Evolutionary conservation across 2,797 vertebrate species (phyloP).

Genomic region (Sitta carolinensis): DNA sequence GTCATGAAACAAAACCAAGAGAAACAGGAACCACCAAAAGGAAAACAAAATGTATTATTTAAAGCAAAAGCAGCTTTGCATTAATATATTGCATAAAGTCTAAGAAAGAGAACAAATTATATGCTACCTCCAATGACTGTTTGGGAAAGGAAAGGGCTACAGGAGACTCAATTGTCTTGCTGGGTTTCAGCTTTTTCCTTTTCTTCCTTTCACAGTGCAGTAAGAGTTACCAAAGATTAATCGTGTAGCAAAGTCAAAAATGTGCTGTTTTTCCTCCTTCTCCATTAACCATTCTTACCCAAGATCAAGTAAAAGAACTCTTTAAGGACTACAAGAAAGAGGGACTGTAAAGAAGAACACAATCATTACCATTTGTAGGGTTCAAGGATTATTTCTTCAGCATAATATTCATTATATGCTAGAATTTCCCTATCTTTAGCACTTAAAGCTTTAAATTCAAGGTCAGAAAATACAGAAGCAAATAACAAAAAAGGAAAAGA

Average conservation of each 20-base stretch:
- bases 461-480: background rate
- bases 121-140: background rate
- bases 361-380: background rate
- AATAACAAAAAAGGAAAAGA: background rate
- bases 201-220: background rate
- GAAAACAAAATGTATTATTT: background rate
- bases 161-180: background rate
- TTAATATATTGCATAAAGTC: background rate
- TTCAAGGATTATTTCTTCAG: background rate
- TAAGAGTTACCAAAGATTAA: background rate
- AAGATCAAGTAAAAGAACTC: background rate
- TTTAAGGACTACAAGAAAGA: background rate
- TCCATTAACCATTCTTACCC: background rate
- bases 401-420: background rate
- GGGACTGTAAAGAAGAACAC: background rate
- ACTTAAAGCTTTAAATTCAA: background rate
- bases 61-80: background rate
- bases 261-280: background rate
- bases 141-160: background rate
- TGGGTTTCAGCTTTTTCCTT: background rate
- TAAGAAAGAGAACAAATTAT: background rate
- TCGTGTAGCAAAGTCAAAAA: background rate
- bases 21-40: constrained; percentile 9
- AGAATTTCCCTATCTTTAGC: background rate
- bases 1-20: constrained; percentile 44